Evolutionary conservation across 1,140 invertebrate species (phyloP).

Genomic region (Drosophila pectinifera): DNA sequence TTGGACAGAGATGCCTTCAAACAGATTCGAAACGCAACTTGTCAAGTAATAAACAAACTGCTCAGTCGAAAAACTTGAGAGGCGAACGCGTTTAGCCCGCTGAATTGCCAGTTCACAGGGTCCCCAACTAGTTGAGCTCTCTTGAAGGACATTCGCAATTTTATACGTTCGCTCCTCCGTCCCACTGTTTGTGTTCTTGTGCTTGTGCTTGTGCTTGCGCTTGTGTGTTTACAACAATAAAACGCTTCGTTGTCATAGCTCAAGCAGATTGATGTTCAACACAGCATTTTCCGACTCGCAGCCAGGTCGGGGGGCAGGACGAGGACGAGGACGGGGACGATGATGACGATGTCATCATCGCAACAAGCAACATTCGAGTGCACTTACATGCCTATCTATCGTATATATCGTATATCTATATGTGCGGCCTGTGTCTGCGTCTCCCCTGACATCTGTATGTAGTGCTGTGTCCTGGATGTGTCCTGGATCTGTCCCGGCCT

Average conservation of each 20-base stretch:
- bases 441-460: constrained; percentile 25
- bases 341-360: constrained; percentile 55
- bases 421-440: constrained; percentile 19
- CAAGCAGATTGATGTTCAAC: constrained; percentile 75
- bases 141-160: constrained; percentile 27
- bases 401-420: constrained; percentile 46
- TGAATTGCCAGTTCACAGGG: constrained; percentile 41
- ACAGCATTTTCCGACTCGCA: constrained; percentile 42
- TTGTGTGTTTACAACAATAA: constrained; percentile 72
- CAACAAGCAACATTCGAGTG: constrained; percentile 63
- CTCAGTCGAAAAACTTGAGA: constrained; percentile 46
- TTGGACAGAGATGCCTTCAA: constrained; percentile 18
- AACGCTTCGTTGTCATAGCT: constrained; percentile 80
- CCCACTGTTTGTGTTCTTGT: background rate
- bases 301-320: constrained; percentile 10
- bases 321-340: constrained; percentile 15
- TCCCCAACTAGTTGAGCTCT: constrained; percentile 26
- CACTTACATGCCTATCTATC: constrained; percentile 64
- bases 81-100: constrained; percentile 37
- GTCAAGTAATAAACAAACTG: constrained; percentile 50
- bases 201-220: constrained; percentile 7
- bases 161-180: constrained; percentile 3
- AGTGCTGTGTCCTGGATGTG: background rate
- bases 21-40: constrained; percentile 37
- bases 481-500: constrained; percentile 20